Evolutionary conservation across 2,797 vertebrate species (phyloP).

Genomic region (Falco naumanni): DNA sequence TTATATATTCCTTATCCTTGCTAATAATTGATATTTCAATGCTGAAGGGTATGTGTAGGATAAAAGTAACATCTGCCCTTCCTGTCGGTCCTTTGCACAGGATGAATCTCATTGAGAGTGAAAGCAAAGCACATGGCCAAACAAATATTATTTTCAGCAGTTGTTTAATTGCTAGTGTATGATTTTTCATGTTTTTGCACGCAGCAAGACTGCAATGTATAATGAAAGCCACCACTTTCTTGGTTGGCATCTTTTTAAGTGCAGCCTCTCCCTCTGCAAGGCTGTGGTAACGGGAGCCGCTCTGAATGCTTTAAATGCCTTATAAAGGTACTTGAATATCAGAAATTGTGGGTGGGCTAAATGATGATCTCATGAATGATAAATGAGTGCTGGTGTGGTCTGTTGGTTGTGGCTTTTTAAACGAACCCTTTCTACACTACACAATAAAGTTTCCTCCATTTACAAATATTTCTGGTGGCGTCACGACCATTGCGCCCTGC

Average conservation of each 20-base stretch:
- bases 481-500: neutral
- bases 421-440: neutral
- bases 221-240: neutral
- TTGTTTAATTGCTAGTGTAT: neutral
- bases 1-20: neutral
- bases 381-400: neutral
- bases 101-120: neutral
- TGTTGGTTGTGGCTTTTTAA: neutral
- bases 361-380: neutral
- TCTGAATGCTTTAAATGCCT: constrained; percentile 8
- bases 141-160: neutral
- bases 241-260: neutral
- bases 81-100: neutral
- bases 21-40: neutral
- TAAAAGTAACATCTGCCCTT: neutral
- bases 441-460: neutral
- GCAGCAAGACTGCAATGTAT: neutral
- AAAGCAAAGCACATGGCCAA: neutral
- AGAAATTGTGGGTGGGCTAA: neutral
- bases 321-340: neutral
- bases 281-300: neutral
- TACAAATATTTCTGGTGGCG: neutral
- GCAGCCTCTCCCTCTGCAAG: neutral
- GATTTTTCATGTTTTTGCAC: neutral
- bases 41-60: neutral